These are phyloP conservation scores for Podarcis lilfordi DNA, from an alignment of 2,797 vertebrate genomes.

Conservation along the genomic window DNA sequence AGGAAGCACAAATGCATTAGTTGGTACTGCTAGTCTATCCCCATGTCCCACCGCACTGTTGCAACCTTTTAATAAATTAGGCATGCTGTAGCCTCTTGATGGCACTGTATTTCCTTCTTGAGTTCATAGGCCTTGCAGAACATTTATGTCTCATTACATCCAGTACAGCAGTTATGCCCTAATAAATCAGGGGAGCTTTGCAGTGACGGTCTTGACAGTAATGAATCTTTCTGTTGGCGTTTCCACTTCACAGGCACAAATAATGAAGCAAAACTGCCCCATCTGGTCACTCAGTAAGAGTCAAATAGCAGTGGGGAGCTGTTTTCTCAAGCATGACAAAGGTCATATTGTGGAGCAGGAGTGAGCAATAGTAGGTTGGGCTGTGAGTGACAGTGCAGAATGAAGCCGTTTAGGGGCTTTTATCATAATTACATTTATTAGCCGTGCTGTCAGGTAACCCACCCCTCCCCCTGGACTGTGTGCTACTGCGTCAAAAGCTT, in stretches of 20 bases:
- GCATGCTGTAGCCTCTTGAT: slow-evolving; percentile 72
- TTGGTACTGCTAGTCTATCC: slow-evolving; percentile 27
- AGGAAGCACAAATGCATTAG: slow-evolving; percentile 30
- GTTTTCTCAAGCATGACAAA: slow-evolving; percentile 77
- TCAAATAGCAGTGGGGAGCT: slow-evolving; percentile 71
- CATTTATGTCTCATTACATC: slow-evolving; percentile 82
- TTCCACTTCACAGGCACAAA: slow-evolving; percentile 81
- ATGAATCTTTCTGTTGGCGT: slow-evolving; percentile 85
- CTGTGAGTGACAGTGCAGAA: slow-evolving; percentile 79
- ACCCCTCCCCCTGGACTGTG: slow-evolving; percentile 24
- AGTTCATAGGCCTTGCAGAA: slow-evolving; percentile 79
- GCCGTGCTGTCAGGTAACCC: slow-evolving; percentile 63
- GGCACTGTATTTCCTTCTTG: slow-evolving; percentile 77
- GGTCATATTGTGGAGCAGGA: slow-evolving; percentile 76
- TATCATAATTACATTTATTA: slow-evolving; percentile 83
- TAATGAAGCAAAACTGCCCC: slow-evolving; percentile 85
- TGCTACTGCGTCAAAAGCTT: slow-evolving; percentile 56
- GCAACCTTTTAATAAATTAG: slow-evolving; percentile 75
- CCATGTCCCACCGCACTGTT: slow-evolving; percentile 2
- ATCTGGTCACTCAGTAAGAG: slow-evolving; percentile 81
- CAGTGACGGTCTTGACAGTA: slow-evolving; percentile 76
- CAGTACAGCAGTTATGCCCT: slow-evolving; percentile 80
- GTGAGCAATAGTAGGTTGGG: slow-evolving; percentile 65
- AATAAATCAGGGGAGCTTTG: slow-evolving; percentile 84
- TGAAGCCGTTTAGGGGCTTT: slow-evolving; percentile 80